These are phyloP conservation scores for Cecidostiba fungosa DNA, from an alignment of 2,888 invertebrate species.

Conservation along the genomic window DNA sequence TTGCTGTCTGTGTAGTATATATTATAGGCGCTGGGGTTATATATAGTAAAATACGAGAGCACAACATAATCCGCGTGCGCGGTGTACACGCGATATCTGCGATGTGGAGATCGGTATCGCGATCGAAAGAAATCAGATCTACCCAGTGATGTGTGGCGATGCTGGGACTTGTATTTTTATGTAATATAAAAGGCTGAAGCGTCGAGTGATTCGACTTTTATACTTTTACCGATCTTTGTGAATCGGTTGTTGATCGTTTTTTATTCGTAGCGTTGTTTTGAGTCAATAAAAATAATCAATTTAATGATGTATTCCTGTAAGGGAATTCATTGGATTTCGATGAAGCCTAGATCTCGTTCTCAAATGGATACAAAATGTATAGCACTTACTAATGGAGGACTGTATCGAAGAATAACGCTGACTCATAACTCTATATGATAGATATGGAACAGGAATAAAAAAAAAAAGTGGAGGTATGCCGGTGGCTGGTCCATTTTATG, in stretches of 20 bases:
- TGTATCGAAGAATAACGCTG: conserved; percentile 21
- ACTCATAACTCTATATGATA: conserved; percentile 21
- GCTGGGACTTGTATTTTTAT: background rate
- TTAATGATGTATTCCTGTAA: background rate
- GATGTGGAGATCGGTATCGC: conserved; percentile 32
- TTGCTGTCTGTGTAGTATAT: background rate
- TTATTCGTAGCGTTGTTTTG: background rate
- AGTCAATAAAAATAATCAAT: background rate
- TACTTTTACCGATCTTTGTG: background rate
- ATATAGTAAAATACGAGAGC: conserved; percentile 44
- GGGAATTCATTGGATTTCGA: background rate
- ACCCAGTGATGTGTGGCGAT: conserved; percentile 10
- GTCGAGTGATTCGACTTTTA: background rate
- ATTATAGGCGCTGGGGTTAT: background rate
- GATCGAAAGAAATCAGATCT: conserved; percentile 50
- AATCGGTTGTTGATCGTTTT: background rate
- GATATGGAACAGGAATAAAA: background rate
- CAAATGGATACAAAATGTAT: background rate
- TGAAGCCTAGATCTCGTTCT: background rate
- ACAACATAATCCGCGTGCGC: conserved; percentile 48
- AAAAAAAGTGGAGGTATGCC: background rate
- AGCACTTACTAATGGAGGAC: conserved; percentile 2
- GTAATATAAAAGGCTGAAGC: background rate
- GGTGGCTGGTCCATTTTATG: background rate
- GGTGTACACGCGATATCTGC: conserved; percentile 20